A percentile compares a stretch with the other conserved stretches of the same genome.
These are phyloP conservation scores for Astreopora myriophthalma DNA, from an alignment of 64 coral and sea anemone species.

Conservation along the genomic window DNA sequence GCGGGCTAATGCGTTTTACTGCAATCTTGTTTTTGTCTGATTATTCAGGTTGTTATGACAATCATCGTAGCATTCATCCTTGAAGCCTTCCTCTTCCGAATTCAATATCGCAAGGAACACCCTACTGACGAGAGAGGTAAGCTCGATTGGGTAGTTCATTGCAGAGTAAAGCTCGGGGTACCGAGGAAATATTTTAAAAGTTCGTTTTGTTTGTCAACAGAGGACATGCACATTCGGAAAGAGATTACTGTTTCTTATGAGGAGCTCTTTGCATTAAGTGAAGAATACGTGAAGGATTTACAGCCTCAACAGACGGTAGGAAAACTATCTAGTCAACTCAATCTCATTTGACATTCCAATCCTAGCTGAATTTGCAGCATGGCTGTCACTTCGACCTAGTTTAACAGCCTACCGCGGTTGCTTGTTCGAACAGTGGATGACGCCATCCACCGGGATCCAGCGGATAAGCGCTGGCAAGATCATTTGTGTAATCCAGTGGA, in stretches of 20 bases:
- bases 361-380: neutral
- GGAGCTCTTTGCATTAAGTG: conserved; percentile 61
- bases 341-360: neutral
- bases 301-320: conserved; percentile 61
- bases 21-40: neutral
- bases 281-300: conserved; percentile 42
- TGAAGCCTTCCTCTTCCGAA: conserved; percentile 92
- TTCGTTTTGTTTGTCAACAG: neutral
- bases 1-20: neutral
- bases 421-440: too few species aligned
- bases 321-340: neutral
- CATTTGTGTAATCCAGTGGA: too few species aligned
- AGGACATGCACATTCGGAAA: conserved; percentile 71
- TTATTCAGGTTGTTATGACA: conserved; percentile 95
- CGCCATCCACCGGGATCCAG: too few species aligned
- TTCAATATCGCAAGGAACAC: conserved; percentile 78
- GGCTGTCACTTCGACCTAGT: too few species aligned
- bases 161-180: neutral
- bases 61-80: conserved; percentile 95
- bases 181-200: neutral
- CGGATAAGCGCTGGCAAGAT: too few species aligned
- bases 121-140: conserved; percentile 52
- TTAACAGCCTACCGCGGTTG: too few species aligned
- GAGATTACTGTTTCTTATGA: conserved; percentile 75
- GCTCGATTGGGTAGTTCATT: neutral